phyloP scores from a whole-genome alignment of 2,113 vertebrate species.

The Chloroceryle aenea region DNA sequence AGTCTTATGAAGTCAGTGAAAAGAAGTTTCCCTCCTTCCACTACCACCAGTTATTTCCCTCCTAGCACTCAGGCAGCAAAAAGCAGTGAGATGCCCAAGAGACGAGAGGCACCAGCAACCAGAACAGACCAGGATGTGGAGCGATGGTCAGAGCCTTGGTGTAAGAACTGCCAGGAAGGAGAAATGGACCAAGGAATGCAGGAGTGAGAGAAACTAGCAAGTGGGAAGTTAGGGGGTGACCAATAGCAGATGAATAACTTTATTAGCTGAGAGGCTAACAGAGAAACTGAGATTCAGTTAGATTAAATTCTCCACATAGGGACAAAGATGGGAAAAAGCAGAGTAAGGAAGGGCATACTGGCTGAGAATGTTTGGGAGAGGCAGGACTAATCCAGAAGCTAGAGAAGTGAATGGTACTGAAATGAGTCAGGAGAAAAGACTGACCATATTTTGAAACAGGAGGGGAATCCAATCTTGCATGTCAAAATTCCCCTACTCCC shows the following conservation, averaged over 20 bases:
- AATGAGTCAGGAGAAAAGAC: neutral
- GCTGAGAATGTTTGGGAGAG: neutral
- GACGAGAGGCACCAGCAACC: neutral
- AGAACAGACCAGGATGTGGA: fast-evolving
- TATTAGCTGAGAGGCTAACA: neutral
- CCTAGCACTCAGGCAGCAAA: neutral
- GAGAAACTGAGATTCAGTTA: neutral
- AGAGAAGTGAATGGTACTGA: neutral
- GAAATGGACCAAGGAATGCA: neutral
- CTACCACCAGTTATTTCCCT: neutral
- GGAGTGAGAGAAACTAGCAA: neutral
- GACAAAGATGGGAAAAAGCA: neutral
- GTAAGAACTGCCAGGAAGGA: neutral
- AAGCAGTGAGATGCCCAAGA: neutral
- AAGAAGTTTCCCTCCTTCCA: neutral
- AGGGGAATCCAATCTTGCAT: neutral
- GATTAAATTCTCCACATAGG: neutral
- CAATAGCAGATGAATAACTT: neutral
- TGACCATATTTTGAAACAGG: fast-evolving
- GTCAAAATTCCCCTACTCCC: neutral
- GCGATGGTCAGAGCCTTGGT: neutral
- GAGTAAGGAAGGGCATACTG: fast-evolving
- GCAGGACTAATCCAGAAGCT: neutral
- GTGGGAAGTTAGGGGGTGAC: neutral
- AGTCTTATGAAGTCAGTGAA: neutral